Base-by-base conservation (phyloP, 2,888 invertebrate genomes). In the Pedicia rivosa region DNA sequence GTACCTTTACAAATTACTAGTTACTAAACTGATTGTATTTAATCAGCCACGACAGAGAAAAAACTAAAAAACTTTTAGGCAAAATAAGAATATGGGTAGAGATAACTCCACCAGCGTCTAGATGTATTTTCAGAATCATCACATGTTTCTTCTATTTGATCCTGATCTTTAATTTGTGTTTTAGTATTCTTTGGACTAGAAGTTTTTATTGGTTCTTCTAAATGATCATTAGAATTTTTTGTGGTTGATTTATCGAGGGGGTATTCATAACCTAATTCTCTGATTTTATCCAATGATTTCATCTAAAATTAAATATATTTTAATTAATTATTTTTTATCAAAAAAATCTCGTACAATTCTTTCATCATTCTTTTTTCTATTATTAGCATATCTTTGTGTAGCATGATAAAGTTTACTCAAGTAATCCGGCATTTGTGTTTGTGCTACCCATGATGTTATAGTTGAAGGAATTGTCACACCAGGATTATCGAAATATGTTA, bases 401-500 rank as follows among this genome's bases (percentile, higher is more conserved):
- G 84, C 84, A 28, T 62, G 57, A 40, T 82, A 64, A 67, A 84
- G 72, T 44, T 72, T 68, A 44, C 64, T 64, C 20, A 86, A 59
- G 57, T 78, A 86, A 40, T 79, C 77, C 2, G 86, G 84, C 57
- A 83, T 76, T 17, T 80, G 84, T 51, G 70, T 65, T 43, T 74
- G 73, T 0, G 75, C 70, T 0, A 76, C 83, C 84, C 86, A 88
- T 1, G 74, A 65, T 16, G 74, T 72, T 30, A 81, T 64, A 27
- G 74, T 65, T 7, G 77, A 66, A 1, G 87, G 82, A 48, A 88
- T 72, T 34, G 76, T 49, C 25, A 77, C 64, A 0, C 83, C 86
- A 7, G 88, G 86, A 64, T 87, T 82, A 55, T 88, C 88, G 58
- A 78, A 88, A 59, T 88, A 88, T 0, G 87, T 88, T 26, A 88